These are phyloP conservation scores for Thalassaphorura encarpata DNA, from an alignment of 1,140 invertebrate species.

Conservation along the genomic window DNA sequence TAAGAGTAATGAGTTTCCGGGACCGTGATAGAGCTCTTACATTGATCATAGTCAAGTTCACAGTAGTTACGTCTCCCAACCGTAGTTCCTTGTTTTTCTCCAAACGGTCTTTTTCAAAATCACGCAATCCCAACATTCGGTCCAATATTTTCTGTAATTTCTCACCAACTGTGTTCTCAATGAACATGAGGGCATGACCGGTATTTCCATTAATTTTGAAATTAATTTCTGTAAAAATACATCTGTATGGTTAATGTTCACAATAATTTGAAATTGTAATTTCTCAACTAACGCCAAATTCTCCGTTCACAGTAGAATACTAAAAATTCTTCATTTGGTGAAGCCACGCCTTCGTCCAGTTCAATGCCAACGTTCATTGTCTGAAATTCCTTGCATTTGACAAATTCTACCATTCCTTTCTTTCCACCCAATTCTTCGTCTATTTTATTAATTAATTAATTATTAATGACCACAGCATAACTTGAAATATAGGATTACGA, in stretches of 20 bases:
- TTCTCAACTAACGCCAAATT: conserved; percentile 44
- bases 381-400: conserved; percentile 63
- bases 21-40: conserved; percentile 47
- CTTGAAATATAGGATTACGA: neutral
- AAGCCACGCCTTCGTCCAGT: conserved; percentile 79
- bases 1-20: neutral
- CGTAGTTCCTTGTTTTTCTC: conserved; percentile 67
- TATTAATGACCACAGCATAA: neutral
- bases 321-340: conserved; percentile 49
- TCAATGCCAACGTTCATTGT: conserved; percentile 76
- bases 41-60: conserved; percentile 71
- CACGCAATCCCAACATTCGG: conserved; percentile 82
- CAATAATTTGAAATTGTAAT: neutral
- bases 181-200: conserved; percentile 54
- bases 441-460: conserved; percentile 33
- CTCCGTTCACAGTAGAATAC: conserved; percentile 66
- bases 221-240: conserved; percentile 3
- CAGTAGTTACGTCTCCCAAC: conserved; percentile 72
- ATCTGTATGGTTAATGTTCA: neutral
- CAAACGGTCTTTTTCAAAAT: conserved; percentile 64
- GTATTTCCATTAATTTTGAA: conserved; percentile 7
- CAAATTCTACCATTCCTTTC: conserved; percentile 72
- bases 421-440: conserved; percentile 86
- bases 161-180: conserved; percentile 30
- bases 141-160: conserved; percentile 36